Base-by-base conservation (phyloP, 1,140 invertebrate species). In the Drosophila hydei region DNA sequence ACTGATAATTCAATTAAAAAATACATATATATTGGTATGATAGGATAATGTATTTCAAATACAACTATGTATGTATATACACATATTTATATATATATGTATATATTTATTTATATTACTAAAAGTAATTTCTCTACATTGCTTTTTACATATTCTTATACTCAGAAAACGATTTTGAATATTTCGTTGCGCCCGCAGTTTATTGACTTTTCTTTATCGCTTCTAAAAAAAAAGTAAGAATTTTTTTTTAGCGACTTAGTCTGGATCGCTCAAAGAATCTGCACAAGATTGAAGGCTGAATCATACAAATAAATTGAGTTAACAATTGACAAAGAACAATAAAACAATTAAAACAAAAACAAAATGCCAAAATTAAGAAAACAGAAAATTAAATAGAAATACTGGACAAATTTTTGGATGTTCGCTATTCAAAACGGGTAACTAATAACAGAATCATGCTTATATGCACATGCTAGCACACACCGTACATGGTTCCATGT, bases 251-350 rank as follows among this genome's bases (percentile, higher is more conserved):
- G n/a, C n/a, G n/a, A n/a, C n/a, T n/a, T n/a, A n/a, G n/a, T n/a
- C n/a, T n/a, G n/a, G n/a, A n/a, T n/a, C n/a, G n/a, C n/a, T n/a
- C n/a, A n/a, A n/a, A n/a, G n/a, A n/a, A n/a, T n/a, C n/a, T n/a
- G n/a, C n/a, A 3, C 9, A 2, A 33, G 9, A 33, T 33, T 33
- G 3, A 3, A 9, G 30, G 2, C 2, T 33, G 30, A 33, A 11
- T 33, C 30, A 33, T 33, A 33, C 40, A 38, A 52, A 18, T 4
- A 54, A 54, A 65, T 67, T 52, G 38, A 72, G 67, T 72, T 43
- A 47, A 42, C 54, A 55, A 47, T 48, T 40, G 43, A 33, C 43
- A 58, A 36, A 54, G 23, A 42, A 48, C 19, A 23, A 19, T 14
- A 3, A 14, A 50, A 60, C 1, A 38, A 50, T 3, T 18, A 23